These are phyloP conservation scores for Xerus rutilus DNA, from an alignment of 2,797 vertebrate genomes.

Conservation along the genomic window DNA sequence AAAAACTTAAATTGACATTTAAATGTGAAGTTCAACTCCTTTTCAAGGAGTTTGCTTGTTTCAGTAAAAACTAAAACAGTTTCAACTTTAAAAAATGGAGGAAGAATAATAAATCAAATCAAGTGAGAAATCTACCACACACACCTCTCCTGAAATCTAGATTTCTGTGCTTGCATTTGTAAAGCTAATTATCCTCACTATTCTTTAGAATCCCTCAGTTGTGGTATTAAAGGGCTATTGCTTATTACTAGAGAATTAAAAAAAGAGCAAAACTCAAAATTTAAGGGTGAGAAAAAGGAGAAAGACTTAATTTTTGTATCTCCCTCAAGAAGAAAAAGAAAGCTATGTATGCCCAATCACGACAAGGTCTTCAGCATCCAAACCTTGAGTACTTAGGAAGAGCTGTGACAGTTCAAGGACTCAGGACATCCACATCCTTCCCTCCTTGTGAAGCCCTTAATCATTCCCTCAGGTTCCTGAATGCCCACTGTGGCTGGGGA, in stretches of 20 bases:
- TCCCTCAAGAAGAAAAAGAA: not conserved
- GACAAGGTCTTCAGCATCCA: not conserved
- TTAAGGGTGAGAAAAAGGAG: conserved; percentile 6
- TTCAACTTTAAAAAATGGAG: not conserved
- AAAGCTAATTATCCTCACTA: conserved; percentile 3
- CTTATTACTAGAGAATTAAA: conserved; percentile 48
- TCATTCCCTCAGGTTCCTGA: not conserved
- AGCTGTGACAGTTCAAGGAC: not conserved
- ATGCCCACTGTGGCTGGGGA: not conserved
- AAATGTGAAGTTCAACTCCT: conserved; percentile 41
- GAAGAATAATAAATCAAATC: not conserved
- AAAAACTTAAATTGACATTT: conserved; percentile 20
- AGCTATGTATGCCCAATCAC: rapidly evolving
- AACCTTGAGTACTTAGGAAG: not conserved
- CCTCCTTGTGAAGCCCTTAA: not conserved
- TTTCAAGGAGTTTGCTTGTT: conserved; percentile 31
- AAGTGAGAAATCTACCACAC: not conserved
- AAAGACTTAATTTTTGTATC: not conserved
- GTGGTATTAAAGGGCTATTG: not conserved
- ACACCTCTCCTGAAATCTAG: conserved; percentile 32
- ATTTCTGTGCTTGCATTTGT: not conserved
- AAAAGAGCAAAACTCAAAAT: conserved; percentile 39
- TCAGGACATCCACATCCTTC: not conserved
- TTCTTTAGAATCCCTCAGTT: not conserved
- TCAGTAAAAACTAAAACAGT: conserved; percentile 33